Evolutionary conservation across 2,888 invertebrate genomes (phyloP).

Genomic region (Tetranychus piercei): DNA sequence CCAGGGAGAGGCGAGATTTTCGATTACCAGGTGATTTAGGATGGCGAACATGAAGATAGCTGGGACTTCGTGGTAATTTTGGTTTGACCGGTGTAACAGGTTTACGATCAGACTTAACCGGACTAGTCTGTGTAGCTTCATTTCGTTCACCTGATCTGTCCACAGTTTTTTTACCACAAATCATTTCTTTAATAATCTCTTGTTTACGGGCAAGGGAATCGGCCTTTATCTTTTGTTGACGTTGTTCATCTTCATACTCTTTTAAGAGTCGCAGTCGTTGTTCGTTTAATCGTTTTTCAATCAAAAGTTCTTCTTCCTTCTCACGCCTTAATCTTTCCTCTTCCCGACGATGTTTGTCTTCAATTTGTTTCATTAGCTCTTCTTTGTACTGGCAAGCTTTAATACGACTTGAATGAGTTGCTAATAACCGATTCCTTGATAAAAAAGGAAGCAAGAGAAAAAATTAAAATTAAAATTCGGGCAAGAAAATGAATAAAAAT

Average conservation of each 20-base stretch:
- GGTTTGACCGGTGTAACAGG: not conserved
- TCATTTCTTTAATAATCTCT: not conserved
- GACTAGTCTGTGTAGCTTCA: not conserved
- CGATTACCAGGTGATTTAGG: conserved; percentile 9
- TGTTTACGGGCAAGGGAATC: not conserved
- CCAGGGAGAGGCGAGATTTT: not conserved
- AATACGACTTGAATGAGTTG: conserved; percentile 13
- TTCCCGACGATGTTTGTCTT: conserved; percentile 18
- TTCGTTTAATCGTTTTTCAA: conserved; percentile 16
- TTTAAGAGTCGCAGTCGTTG: conserved; percentile 14
- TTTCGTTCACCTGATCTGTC: not conserved
- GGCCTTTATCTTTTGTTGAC: not conserved
- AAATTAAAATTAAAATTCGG: not conserved
- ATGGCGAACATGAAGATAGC: not conserved
- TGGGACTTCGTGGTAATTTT: conserved; percentile 3
- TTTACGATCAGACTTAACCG: not conserved
- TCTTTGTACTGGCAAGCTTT: conserved; percentile 15
- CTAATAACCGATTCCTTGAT: conserved; percentile 13
- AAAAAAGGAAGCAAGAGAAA: not conserved
- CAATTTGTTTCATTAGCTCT: conserved; percentile 19
- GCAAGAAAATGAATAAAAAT: not conserved
- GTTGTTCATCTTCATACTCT: conserved; percentile 19
- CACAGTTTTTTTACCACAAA: not conserved
- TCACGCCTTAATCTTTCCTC: not conserved
- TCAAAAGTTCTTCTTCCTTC: conserved; percentile 10